Evolutionary conservation across 2,888 invertebrate species (phyloP).

Genomic region (Drosophila stalkeri): DNA sequence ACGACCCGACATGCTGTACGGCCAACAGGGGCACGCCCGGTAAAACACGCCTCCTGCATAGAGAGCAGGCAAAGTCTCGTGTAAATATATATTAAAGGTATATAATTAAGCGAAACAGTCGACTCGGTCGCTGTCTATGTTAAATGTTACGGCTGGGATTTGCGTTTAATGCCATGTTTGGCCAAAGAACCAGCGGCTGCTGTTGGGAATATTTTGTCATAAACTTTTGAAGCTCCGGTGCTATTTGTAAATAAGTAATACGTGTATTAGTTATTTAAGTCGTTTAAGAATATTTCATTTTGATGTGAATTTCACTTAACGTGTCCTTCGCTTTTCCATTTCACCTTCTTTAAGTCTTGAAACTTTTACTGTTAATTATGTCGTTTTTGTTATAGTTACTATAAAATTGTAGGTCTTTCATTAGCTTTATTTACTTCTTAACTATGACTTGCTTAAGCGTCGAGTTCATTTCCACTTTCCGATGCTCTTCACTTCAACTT

Average conservation of each 20-base stretch:
- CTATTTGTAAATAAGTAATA: constrained; percentile 11
- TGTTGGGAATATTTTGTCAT: constrained; percentile 12
- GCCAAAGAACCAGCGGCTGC: constrained; percentile 1
- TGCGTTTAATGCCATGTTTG: constrained; percentile 21
- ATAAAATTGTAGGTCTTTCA: constrained; percentile 1
- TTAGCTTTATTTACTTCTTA: not conserved
- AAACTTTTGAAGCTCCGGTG: not conserved
- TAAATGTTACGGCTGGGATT: constrained; percentile 21
- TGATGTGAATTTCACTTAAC: not conserved
- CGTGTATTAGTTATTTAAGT: not conserved
- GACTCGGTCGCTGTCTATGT: not conserved
- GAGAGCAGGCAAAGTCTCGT: constrained; percentile 37
- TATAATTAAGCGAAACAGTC: constrained; percentile 31
- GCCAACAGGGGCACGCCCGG: constrained; percentile 13
- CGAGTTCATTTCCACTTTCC: not conserved
- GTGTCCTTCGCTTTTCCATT: not conserved
- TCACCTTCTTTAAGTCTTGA: not conserved
- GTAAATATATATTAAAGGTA: constrained; percentile 35
- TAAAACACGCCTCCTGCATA: constrained; percentile 22
- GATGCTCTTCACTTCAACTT: constrained; percentile 1
- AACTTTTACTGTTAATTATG: not conserved
- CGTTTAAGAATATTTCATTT: not conserved
- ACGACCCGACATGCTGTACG: constrained; percentile 17
- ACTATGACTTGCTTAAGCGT: constrained; percentile 15
- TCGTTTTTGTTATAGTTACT: not conserved